Evolutionary conservation across 2,888 invertebrate species (phyloP), one percentile per base, ranked within the genome.

Genomic region (Hydriomena furcata): DNA sequence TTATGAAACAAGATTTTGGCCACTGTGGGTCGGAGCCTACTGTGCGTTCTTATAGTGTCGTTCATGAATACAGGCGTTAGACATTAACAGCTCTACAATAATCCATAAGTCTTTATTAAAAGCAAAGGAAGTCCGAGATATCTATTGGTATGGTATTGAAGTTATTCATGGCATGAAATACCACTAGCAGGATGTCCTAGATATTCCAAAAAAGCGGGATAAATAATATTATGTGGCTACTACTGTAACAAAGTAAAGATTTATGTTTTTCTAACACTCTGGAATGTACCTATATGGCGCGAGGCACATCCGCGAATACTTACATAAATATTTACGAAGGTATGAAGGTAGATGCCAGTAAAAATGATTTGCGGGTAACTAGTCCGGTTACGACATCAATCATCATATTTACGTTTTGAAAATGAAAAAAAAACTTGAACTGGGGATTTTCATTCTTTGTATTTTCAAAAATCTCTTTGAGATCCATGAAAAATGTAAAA

Each of bases 281-380:
- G 48, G 52, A 31, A 52, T 46, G 53, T 23, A n/a, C n/a, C n/a
- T n/a, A 27, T 41, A 37, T 36, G 36, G 25, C 31, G 51, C 51
- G 7, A 42, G 45, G 11, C 38, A 31, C 54, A 51, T 55, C 54
- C 50, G 41, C 36, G 4, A 45, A 38, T 45, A 40, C 31, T 7
- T 37, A 31, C 37, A 54, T 54, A 43, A 43, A 55, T 55, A 55
- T 50, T 51, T 28, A 50, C 28, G 34, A 31, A 48, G 2, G 17
- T 17, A 17, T 12, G 31, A 31, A 31, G n/a, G 31, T 31, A 13
- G 13, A 13, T 12, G 13, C n/a, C 13, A 7, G 31, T 7, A 31
- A 31, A 31, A 13, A 13, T 31, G 12, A 12, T 4, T 31, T 31
- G 13, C 17, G 4, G 2, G 2, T 17, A 4, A 3, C 17, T 17